Conservation (phyloP, 2,113 vertebrate species). For the Siniperca knerii region DNA sequence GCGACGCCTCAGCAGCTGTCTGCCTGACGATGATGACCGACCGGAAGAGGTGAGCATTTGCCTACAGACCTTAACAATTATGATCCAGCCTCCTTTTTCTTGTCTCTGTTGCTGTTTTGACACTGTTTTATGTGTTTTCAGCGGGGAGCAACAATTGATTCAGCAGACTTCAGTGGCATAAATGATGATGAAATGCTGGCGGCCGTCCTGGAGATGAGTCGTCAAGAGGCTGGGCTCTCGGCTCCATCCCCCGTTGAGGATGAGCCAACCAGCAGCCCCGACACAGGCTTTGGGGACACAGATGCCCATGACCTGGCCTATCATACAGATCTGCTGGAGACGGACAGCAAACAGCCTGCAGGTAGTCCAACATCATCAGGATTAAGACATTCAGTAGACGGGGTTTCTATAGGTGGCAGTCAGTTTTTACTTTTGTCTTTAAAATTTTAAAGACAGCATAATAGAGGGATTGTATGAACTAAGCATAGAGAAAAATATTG, state of each 20-base stretch:
- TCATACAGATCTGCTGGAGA: conserved; percentile 87
- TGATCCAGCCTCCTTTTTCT: background rate
- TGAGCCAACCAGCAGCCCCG: conserved; percentile 92
- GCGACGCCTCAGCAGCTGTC: conserved; percentile 85
- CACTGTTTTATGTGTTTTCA: conserved; percentile 35
- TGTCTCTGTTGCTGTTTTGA: background rate
- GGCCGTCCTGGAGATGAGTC: conserved; percentile 93
- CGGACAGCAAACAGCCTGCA: conserved; percentile 84
- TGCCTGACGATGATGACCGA: conserved; percentile 80
- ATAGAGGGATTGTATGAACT: background rate
- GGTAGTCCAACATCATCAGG: conserved; percentile 68
- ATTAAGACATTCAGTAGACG: background rate
- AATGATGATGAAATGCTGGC: conserved; percentile 95
- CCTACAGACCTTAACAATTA: background rate
- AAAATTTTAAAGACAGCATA: background rate
- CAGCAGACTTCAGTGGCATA: conserved; percentile 87
- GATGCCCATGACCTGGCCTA: conserved; percentile 91
- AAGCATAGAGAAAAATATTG: background rate
- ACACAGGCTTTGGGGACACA: conserved; percentile 95
- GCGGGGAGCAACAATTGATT: conserved; percentile 58
- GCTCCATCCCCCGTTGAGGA: conserved; percentile 82
- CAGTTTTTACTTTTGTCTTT: background rate
- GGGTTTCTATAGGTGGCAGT: background rate
- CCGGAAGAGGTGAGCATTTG: conserved; percentile 74
- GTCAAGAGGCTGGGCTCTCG: conserved; percentile 84